Conservation (phyloP, 2,113 vertebrate species). For the Elanoides forficatus region DNA sequence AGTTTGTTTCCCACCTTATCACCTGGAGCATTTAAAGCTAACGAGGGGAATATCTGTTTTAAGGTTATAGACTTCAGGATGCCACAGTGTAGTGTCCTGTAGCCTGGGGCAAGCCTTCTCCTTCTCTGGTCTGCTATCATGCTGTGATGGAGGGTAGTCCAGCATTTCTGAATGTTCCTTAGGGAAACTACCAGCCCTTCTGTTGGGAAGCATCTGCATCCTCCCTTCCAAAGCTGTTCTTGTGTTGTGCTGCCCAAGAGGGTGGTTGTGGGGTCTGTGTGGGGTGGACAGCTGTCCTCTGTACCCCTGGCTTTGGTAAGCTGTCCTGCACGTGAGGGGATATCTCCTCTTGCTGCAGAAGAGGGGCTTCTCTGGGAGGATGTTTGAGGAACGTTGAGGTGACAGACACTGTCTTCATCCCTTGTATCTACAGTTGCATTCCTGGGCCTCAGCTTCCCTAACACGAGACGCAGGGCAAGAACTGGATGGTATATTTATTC, state of each 20-base stretch:
- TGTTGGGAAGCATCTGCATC: neutral
- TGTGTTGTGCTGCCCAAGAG: neutral
- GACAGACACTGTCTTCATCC: neutral
- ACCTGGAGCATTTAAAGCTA: neutral
- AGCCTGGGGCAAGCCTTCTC: neutral
- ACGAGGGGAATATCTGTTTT: neutral
- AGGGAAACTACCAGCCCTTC: neutral
- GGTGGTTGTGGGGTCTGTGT: neutral
- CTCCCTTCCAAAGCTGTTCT: neutral
- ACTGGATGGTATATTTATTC: neutral
- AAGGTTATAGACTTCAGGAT: neutral
- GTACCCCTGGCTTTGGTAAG: no score
- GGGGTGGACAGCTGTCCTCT: neutral
- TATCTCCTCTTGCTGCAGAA: neutral
- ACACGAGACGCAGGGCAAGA: neutral
- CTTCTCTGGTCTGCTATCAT: neutral
- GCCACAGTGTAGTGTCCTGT: rapidly evolving
- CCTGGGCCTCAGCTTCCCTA: neutral
- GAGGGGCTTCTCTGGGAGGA: neutral
- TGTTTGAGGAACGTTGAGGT: rapidly evolving
- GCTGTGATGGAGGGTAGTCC: neutral
- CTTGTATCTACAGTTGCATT: neutral
- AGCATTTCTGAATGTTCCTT: neutral
- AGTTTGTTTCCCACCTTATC: neutral
- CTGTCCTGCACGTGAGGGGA: neutral